These are phyloP conservation scores for Venusia cambrica DNA, from an alignment of 2,888 invertebrate genomes.

Conservation along the genomic window DNA sequence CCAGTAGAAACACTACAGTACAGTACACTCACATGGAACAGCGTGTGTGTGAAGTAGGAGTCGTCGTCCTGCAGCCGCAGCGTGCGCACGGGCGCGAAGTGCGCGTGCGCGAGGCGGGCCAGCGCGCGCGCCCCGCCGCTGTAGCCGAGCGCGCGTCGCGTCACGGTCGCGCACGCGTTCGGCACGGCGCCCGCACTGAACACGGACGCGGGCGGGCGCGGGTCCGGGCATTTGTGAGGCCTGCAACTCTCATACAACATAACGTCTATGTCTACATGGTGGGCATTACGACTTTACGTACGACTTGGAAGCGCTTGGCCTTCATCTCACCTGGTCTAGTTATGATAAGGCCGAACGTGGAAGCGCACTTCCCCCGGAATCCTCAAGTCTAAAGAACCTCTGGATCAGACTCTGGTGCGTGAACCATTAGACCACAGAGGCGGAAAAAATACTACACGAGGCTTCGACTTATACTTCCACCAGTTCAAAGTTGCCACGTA, in stretches of 20 bases:
- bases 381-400: too few species aligned
- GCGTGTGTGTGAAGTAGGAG: slow-evolving; percentile 86
- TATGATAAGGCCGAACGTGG: too few species aligned
- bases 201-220: slow-evolving; percentile 38
- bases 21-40: slow-evolving; percentile 80
- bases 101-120: slow-evolving; percentile 64
- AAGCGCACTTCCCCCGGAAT: too few species aligned
- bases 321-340: too few species aligned
- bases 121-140: slow-evolving; percentile 77
- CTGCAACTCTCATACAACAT: slow-evolving; percentile 55
- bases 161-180: slow-evolving; percentile 94
- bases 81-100: slow-evolving; percentile 66
- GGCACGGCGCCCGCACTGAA: slow-evolving; percentile 80
- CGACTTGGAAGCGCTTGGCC: too few species aligned
- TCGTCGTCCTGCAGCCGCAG: slow-evolving; percentile 76
- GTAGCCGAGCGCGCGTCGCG: slow-evolving; percentile 86
- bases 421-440: too few species aligned
- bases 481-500: too few species aligned
- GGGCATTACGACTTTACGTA: too few species aligned
- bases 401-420: too few species aligned
- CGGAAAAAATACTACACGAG: too few species aligned
- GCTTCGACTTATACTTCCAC: too few species aligned
- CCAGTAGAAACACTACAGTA: too few species aligned
- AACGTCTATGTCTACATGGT: neutral
- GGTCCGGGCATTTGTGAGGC: slow-evolving; percentile 97